Conservation (phyloP, 2,797 vertebrate genomes). For the Cyclopterus lumpus region DNA sequence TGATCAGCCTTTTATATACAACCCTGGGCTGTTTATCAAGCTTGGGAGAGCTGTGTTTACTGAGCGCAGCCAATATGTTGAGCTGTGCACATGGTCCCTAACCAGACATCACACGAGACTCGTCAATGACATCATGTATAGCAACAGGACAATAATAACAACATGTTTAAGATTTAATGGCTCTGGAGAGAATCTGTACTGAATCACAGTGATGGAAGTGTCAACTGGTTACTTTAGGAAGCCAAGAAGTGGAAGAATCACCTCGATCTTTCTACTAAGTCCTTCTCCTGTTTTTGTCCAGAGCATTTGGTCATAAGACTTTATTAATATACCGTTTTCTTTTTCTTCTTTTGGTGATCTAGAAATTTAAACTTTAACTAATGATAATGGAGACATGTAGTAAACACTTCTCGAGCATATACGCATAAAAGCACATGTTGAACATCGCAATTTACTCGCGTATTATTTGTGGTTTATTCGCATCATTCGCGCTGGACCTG, state of each 20-base stretch:
- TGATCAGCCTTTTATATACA: conserved; percentile 7
- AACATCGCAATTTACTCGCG: too few species aligned
- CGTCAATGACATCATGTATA: conserved; percentile 39
- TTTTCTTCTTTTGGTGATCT: background rate
- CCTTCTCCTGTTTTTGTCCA: background rate
- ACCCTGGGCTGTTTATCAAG: conserved; percentile 17
- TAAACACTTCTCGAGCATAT: background rate
- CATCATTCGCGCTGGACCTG: too few species aligned
- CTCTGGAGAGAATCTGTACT: conserved; percentile 3
- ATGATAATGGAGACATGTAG: background rate
- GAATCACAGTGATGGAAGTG: conserved; percentile 27
- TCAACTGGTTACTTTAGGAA: background rate
- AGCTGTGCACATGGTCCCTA: background rate
- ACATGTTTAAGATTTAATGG: conserved; percentile 5
- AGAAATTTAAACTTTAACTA: background rate
- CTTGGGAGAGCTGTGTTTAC: conserved; percentile 23
- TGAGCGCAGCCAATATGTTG: background rate
- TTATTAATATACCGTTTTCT: background rate
- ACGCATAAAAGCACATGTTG: background rate
- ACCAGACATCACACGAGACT: conserved; percentile 4
- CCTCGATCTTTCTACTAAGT: background rate
- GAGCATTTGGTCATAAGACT: background rate
- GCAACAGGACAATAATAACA: conserved; percentile 48
- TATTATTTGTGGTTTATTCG: too few species aligned
- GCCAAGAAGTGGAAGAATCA: conserved; percentile 7